These are phyloP conservation scores for Nesometra sesokonis DNA, from an alignment of 35 echinoderm and acorn worm genomes.

Conservation along the genomic window DNA sequence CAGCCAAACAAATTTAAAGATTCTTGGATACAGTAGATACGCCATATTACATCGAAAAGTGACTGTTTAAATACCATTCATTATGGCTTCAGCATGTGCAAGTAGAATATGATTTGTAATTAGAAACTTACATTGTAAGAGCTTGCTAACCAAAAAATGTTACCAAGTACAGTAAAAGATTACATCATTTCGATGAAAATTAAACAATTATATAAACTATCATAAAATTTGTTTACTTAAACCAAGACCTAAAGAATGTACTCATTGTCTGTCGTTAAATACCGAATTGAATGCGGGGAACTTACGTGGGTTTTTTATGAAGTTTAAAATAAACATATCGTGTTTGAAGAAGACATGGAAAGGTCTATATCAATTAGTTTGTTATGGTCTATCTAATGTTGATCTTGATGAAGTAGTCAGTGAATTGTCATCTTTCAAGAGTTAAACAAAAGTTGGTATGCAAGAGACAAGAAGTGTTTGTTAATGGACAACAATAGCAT, in stretches of 20 bases:
- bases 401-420: background rate
- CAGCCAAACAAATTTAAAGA: too few species aligned
- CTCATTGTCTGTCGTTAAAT: background rate
- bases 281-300: background rate
- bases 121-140: too few species aligned
- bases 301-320: background rate
- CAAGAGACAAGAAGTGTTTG: background rate
- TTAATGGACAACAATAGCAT: background rate
- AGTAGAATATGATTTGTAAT: too few species aligned
- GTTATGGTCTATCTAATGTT: background rate
- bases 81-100: too few species aligned
- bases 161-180: too few species aligned
- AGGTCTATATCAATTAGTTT: background rate
- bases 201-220: too few species aligned
- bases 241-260: background rate
- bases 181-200: too few species aligned
- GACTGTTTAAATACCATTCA: too few species aligned
- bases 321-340: background rate
- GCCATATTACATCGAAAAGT: too few species aligned
- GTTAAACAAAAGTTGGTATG: background rate
- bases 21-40: too few species aligned
- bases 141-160: too few species aligned
- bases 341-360: background rate
- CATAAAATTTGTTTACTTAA: too few species aligned
- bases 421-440: background rate